Evolutionary conservation across 2,113 vertebrate species (phyloP).

Genomic region (Terrapene triunguis): DNA sequence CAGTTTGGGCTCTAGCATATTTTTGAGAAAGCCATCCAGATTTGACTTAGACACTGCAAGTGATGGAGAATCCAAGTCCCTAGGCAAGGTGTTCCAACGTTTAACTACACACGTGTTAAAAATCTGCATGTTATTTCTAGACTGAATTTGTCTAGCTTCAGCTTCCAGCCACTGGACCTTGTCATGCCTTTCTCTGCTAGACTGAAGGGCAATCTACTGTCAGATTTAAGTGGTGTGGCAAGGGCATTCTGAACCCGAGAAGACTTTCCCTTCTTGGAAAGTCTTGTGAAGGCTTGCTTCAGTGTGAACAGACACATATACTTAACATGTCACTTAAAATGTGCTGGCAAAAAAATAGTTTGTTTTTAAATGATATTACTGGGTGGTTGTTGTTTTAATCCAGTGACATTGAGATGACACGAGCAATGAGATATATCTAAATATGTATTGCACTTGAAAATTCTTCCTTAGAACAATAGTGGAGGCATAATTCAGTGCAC

Average conservation of each 20-base stretch:
- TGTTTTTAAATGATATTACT: not conserved
- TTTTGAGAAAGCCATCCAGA: conserved; percentile 44
- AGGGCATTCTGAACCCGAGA: not conserved
- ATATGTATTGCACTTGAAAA: too few relatives aligned
- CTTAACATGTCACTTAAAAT: not conserved
- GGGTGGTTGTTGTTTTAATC: not conserved
- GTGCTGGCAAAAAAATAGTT: not conserved
- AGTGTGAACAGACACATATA: not conserved
- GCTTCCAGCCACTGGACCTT: not conserved
- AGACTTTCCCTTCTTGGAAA: not conserved
- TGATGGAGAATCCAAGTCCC: conserved; percentile 51
- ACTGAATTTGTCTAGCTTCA: conserved; percentile 19
- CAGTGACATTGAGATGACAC: not conserved
- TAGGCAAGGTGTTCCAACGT: conserved; percentile 54
- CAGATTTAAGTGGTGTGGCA: not conserved
- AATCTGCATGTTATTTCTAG: conserved; percentile 22
- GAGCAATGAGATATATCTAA: not conserved
- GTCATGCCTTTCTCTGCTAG: accelerated
- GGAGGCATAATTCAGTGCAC: not conserved
- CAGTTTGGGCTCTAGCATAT: conserved; percentile 50
- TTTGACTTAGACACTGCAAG: conserved; percentile 67
- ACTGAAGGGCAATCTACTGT: not conserved
- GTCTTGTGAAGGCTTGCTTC: not conserved
- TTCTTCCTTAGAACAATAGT: conserved; percentile 14
- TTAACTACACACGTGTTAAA: conserved; percentile 50